Evolutionary conservation across 2,797 vertebrate genomes (phyloP), one percentile per base, ranked within the genome.

Genomic region (Crenichthys baileyi): DNA sequence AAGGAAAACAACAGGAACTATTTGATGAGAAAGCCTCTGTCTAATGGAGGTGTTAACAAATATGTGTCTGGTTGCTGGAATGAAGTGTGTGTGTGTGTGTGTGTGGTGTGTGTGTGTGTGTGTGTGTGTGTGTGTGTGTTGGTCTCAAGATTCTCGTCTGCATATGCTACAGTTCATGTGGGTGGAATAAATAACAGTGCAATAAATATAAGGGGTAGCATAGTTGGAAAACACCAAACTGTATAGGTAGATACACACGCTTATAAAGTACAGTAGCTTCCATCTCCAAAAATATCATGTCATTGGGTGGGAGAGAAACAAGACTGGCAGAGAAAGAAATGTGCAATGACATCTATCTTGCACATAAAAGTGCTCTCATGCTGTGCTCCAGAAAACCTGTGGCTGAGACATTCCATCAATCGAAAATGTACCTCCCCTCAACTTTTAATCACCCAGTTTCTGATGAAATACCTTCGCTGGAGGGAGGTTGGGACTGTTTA

Each of bases 291-390:
- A 92, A 90, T 90, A 91, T 87, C 75, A 4, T 84, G 60, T 83
- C 88, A 89, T 89, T 70, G 39, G 53, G 60, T 16, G 41, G 5
- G 39, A 24, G 24, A 4, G 76, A 68, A 85, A 83, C 73, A 36
- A 86, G 87, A 90, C 85, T 89, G 88, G 83, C 89, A 87, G 83
- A 73, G 72, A 84, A 84, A 84, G 44, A 87, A 83, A 80, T 31
- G 65, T 85, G 85, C 53, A 80, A 88, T 91, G 91, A 91, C 89
- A 93, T 87, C 85, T 92, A 79, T 92, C 89, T 88, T 78, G 60
- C 67, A 87, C 87, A 90, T 90, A 83, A 92, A 93, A 90, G 90
- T 87, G 67, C 73, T 84, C 85, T 88, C 80, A 80, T 81, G 83
- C 86, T 85, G 82, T 65, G 85, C 83, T 84, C 77, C 80, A 79